These are phyloP conservation scores for Ernsta delagoae DNA, from an alignment of 2,888 invertebrate genomes.

Conservation along the genomic window DNA sequence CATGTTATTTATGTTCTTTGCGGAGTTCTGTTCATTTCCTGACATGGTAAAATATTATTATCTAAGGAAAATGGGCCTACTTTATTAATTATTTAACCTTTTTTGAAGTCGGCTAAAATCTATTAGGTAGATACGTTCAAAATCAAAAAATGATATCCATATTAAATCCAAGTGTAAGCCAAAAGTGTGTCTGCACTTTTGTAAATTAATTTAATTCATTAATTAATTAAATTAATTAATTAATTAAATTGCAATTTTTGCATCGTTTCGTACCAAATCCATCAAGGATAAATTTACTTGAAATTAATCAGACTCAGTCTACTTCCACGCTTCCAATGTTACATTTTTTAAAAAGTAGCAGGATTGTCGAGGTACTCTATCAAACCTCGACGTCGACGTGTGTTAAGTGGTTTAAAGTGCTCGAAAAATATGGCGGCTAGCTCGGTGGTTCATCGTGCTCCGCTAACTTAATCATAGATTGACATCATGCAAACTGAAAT, in stretches of 20 bases:
- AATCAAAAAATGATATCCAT: no score
- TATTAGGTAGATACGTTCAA: no score
- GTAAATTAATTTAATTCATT: no score
- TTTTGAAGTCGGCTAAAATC: no score
- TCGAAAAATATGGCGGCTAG: constrained; percentile 15
- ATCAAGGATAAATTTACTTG: not conserved
- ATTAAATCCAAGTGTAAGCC: no score
- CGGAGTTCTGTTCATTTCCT: no score
- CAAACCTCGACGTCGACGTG: constrained; percentile 23
- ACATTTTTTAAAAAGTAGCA: not conserved
- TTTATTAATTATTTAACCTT: no score
- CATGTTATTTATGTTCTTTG: no score
- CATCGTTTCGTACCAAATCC: not conserved
- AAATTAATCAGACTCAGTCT: not conserved
- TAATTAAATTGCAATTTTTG: not conserved
- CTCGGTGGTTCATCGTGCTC: not conserved
- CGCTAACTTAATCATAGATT: constrained; percentile 3
- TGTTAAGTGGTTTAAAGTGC: constrained; percentile 29
- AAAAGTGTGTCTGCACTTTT: no score
- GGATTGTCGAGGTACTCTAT: constrained; percentile 5
- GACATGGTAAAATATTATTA: no score
- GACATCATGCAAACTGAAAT: not conserved
- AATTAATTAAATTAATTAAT: no score
- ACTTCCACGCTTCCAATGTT: not conserved
- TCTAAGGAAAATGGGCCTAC: no score